Conservation (phyloP, 2,888 invertebrate species). For the Drosophila nr. fundita region DNA sequence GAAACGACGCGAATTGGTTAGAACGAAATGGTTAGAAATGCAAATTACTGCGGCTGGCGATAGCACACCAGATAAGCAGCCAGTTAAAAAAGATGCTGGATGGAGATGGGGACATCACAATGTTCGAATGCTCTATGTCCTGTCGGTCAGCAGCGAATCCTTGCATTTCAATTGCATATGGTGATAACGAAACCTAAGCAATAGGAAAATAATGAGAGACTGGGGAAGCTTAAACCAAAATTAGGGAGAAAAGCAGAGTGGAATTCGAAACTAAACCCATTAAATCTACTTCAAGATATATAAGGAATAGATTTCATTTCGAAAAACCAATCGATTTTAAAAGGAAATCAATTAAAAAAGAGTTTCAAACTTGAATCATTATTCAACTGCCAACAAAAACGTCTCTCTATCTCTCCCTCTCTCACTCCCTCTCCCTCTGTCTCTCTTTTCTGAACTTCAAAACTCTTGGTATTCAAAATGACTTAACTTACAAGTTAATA, state of each 20-base stretch:
- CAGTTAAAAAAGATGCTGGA: constrained; percentile 20
- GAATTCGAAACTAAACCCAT: background rate
- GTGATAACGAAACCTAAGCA: background rate
- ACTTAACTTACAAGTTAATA: constrained; percentile 7
- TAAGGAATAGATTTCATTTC: background rate
- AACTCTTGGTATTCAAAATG: background rate
- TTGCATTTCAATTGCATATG: background rate
- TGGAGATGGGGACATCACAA: constrained; percentile 31
- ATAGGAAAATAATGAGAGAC: background rate
- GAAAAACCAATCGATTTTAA: background rate
- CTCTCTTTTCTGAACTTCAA: background rate
- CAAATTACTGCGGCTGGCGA: constrained; percentile 73
- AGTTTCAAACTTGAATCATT: background rate
- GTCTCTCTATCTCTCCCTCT: background rate
- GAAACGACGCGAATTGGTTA: constrained; percentile 80
- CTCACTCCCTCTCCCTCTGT: background rate
- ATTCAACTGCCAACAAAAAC: background rate
- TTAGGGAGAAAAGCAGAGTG: background rate
- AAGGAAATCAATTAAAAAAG: background rate
- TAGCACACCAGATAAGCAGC: constrained; percentile 60
- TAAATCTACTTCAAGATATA: background rate
- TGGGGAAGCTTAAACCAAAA: background rate
- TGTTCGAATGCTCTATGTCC: constrained; percentile 48
- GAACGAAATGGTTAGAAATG: constrained; percentile 78
- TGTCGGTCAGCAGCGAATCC: background rate